Conservation (phyloP, 2,113 vertebrate genomes). For the Sinocyclocheilus rhinocerous region DNA sequence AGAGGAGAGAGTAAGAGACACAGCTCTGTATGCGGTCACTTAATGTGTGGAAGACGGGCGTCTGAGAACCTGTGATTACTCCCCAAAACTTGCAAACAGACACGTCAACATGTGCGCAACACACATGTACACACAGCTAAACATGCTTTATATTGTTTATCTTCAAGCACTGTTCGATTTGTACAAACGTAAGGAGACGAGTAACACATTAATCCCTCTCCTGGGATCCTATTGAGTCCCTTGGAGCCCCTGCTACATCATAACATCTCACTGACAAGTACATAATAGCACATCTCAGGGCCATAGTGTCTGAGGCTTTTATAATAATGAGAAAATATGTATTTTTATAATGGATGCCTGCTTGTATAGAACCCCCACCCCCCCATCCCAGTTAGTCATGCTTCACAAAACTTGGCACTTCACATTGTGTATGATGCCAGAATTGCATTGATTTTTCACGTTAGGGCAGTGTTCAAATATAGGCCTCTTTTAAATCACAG, state of each 20-base stretch:
- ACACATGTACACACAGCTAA: not conserved
- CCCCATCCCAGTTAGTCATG: not conserved
- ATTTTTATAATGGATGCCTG: not conserved
- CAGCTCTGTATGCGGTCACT: conserved; percentile 8
- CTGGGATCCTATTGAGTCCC: conserved; percentile 14
- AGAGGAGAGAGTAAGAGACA: not conserved
- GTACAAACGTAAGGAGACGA: conserved; percentile 11
- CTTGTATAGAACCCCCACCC: not conserved
- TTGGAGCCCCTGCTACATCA: conserved; percentile 17
- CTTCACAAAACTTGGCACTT: conserved; percentile 52
- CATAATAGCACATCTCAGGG: conserved; percentile 28
- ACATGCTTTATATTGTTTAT: not conserved
- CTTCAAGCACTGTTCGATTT: conserved; percentile 27
- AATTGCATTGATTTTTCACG: conserved; percentile 56
- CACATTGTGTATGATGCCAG: conserved; percentile 29
- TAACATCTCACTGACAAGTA: not conserved
- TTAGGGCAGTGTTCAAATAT: conserved; percentile 20
- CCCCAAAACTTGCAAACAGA: conserved; percentile 18
- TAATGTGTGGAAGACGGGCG: conserved; percentile 31
- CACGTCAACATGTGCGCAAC: not conserved
- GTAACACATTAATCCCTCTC: conserved; percentile 1
- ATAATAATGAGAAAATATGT: conserved; percentile 1
- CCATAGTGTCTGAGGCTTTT: conserved; percentile 11
- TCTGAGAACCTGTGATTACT: conserved; percentile 20
- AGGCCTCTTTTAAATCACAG: conserved; percentile 10